These are phyloP conservation scores for Macrotis lagotis DNA, from an alignment of 2,113 vertebrate species.

Conservation along the genomic window DNA sequence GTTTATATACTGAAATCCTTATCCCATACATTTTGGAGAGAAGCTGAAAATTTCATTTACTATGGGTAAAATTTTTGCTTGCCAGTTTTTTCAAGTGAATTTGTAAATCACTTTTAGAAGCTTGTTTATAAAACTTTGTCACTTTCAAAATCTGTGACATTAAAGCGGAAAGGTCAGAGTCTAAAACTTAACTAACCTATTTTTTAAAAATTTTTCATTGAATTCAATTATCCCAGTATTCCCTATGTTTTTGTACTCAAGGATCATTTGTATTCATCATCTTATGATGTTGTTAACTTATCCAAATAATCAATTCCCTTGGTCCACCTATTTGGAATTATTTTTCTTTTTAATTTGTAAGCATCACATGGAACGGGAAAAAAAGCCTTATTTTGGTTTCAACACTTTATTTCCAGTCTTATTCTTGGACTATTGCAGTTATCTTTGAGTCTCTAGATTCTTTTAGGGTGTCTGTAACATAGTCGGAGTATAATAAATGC, in stretches of 20 bases:
- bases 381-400: not conserved
- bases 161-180: constrained; percentile 38
- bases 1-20: constrained; percentile 3
- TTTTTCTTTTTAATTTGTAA: not conserved
- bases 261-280: not conserved
- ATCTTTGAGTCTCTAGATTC: not conserved
- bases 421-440: not conserved
- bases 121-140: not conserved
- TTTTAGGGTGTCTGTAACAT: not conserved
- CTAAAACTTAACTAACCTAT: constrained; percentile 7
- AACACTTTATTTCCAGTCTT: constrained; percentile 10
- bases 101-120: constrained; percentile 15
- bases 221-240: constrained; percentile 37
- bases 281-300: not conserved
- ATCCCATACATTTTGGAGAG: not conserved
- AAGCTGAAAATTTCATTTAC: not conserved
- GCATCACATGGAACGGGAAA: not conserved
- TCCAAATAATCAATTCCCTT: not conserved
- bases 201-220: constrained; percentile 46
- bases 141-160: constrained; percentile 5
- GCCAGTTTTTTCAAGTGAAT: constrained; percentile 19
- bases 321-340: not conserved
- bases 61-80: not conserved
- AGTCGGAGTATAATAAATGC: too few relatives aligned
- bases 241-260: not conserved